phyloP scores from a whole-genome alignment of 1,140 invertebrate genomes.

The Cherax destructor region DNA sequence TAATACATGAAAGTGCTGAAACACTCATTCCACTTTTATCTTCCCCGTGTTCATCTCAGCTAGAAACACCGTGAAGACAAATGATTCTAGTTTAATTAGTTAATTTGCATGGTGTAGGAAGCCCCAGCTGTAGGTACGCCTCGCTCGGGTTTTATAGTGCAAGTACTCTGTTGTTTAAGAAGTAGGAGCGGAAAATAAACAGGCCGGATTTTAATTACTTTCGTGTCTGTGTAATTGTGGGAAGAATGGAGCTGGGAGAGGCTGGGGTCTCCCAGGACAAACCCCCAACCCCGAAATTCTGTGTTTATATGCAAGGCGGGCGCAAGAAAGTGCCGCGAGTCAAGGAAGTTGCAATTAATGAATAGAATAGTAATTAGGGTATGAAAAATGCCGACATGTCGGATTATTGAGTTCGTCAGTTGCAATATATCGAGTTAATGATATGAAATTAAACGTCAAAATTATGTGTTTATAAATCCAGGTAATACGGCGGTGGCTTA shows the following conservation, averaged over 20 bases:
- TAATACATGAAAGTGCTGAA: no score
- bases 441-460: slow-evolving; percentile 40
- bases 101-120: background rate
- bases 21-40: no score
- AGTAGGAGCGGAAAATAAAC: background rate
- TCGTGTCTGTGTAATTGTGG: slow-evolving; percentile 13
- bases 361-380: slow-evolving; percentile 42
- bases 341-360: slow-evolving; percentile 56
- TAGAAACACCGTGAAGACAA: background rate
- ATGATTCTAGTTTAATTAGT: slow-evolving; percentile 8
- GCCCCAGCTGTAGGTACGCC: background rate
- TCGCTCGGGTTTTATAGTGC: background rate
- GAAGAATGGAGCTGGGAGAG: background rate
- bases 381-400: slow-evolving; percentile 54
- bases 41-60: no score
- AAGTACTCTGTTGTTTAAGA: background rate
- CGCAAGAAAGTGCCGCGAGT: slow-evolving; percentile 32
- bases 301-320: slow-evolving; percentile 9
- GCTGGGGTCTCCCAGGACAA: background rate
- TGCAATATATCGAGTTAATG: slow-evolving; percentile 47
- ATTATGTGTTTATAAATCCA: slow-evolving; percentile 56
- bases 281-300: background rate
- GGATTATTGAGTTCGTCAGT: slow-evolving; percentile 45
- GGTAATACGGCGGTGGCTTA: slow-evolving; percentile 43
- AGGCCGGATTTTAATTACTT: slow-evolving; percentile 29